These are phyloP conservation scores for Augiades crinisus DNA, from an alignment of 2,888 invertebrate species.

Conservation along the genomic window DNA sequence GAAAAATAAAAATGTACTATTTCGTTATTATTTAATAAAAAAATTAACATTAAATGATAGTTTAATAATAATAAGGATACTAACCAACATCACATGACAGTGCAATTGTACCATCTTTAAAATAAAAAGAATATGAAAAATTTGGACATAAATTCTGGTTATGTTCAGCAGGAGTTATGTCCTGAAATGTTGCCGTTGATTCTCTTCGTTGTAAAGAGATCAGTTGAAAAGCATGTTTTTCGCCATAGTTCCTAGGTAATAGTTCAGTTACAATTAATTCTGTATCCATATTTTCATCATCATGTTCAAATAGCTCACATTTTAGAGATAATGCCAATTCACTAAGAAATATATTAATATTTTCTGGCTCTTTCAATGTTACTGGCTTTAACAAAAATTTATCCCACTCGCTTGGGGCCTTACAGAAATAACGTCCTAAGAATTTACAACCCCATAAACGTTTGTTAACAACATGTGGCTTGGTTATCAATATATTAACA, in stretches of 20 bases:
- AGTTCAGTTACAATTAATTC: constrained; percentile 53
- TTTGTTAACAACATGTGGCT: constrained; percentile 88
- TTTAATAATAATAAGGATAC: too few species aligned
- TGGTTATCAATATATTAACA: constrained; percentile 82
- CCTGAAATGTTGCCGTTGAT: constrained; percentile 63
- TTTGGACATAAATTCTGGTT: constrained; percentile 65
- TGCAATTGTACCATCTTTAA: constrained; percentile 55
- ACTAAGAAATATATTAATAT: constrained; percentile 19
- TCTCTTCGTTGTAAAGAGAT: constrained; percentile 60
- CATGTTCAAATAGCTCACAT: background rate
- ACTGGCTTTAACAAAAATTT: constrained; percentile 1
- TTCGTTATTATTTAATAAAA: too few species aligned
- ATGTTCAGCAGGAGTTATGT: constrained; percentile 57
- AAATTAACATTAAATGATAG: too few species aligned
- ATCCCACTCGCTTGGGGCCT: background rate
- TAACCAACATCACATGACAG: constrained; percentile 64
- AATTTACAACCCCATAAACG: constrained; percentile 82
- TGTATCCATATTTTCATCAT: background rate
- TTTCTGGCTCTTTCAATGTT: constrained; percentile 20
- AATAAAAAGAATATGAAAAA: constrained; percentile 71
- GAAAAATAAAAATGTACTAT: too few species aligned
- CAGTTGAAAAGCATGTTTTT: constrained; percentile 56
- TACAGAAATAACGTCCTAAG: constrained; percentile 38
- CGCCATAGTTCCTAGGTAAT: constrained; percentile 58
- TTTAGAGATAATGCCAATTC: constrained; percentile 30